Evolutionary conservation across 2,113 vertebrate genomes (phyloP).

Genomic region (Ceratotherium simum): DNA sequence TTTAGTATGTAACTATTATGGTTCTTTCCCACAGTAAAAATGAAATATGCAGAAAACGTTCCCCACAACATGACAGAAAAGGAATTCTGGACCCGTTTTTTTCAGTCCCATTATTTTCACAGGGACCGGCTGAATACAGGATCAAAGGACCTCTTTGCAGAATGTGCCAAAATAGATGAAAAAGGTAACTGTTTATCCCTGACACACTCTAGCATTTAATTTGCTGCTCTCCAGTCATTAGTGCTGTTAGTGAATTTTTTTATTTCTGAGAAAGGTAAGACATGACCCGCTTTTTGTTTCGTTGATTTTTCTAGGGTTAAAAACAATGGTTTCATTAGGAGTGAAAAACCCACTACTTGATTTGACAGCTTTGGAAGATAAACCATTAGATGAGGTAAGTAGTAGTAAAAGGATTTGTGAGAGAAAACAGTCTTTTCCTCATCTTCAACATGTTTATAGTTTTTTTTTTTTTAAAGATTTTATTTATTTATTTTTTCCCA

Average conservation of each 20-base stretch:
- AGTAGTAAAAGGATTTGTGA: constrained; percentile 5
- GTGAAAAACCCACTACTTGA: constrained; percentile 98
- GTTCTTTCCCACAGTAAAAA: constrained; percentile 91
- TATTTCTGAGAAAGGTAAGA: neutral
- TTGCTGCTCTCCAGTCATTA: neutral
- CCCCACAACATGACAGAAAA: constrained; percentile 98
- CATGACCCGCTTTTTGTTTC: constrained; percentile 30
- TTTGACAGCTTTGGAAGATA: constrained; percentile 95
- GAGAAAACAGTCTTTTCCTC: constrained; percentile 10
- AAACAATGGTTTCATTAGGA: constrained; percentile 96
- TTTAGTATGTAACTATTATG: neutral
- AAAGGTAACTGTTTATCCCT: constrained; percentile 89
- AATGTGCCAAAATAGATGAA: constrained; percentile 99
- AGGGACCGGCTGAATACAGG: constrained; percentile 97
- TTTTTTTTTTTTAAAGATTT: too few relatives aligned
- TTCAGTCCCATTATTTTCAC: constrained; percentile 99
- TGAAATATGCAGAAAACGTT: constrained; percentile 98
- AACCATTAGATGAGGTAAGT: constrained; percentile 96
- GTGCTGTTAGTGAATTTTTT: neutral
- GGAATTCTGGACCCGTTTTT: constrained; percentile 99
- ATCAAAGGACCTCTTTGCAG: constrained; percentile 97
- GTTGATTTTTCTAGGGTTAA: constrained; percentile 90
- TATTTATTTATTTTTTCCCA: too few relatives aligned
- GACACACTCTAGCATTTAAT: neutral
- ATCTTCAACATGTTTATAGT: neutral